A percentile compares a stretch with the other conserved stretches of the same genome.
phyloP scores from a whole-genome alignment of 2,113 vertebrate genomes.

The Corydoras maculifer region DNA sequence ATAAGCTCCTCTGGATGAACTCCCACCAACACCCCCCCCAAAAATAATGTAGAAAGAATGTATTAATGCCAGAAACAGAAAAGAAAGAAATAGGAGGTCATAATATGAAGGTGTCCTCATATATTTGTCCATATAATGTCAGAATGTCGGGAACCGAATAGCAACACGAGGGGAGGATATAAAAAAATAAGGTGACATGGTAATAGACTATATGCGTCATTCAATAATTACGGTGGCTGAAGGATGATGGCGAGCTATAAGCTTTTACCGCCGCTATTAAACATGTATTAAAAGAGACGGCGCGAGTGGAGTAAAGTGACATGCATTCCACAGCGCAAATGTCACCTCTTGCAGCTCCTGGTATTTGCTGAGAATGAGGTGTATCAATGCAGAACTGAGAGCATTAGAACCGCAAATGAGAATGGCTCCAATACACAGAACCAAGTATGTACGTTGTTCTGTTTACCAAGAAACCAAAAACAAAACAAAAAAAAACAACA shows the following conservation, averaged over 20 bases:
- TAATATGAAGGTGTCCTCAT: too few relatives aligned
- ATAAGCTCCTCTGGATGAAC: too few relatives aligned
- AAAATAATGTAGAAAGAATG: too few relatives aligned
- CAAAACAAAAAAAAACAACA: too few relatives aligned
- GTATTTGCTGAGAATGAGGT: constrained; percentile 39
- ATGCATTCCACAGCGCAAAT: constrained; percentile 43
- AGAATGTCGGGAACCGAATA: too few relatives aligned
- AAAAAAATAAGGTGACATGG: neutral
- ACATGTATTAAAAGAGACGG: constrained; percentile 42
- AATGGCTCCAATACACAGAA: neutral
- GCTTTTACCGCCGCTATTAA: constrained; percentile 47
- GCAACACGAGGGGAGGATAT: neutral
- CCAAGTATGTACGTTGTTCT: too few relatives aligned
- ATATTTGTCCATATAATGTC: too few relatives aligned
- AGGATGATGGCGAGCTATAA: constrained; percentile 37
- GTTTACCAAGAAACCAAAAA: too few relatives aligned
- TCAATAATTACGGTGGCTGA: constrained; percentile 42
- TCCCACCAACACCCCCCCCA: too few relatives aligned
- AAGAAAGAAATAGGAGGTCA: too few relatives aligned
- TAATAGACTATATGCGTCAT: constrained; percentile 14
- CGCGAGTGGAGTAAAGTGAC: constrained; percentile 22
- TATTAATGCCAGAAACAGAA: too few relatives aligned
- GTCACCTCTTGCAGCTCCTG: constrained; percentile 37
- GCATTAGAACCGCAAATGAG: constrained; percentile 34
- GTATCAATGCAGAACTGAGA: constrained; percentile 11